These are phyloP conservation scores for Nebria salina DNA, from an alignment of 2,888 invertebrate species.

Conservation along the genomic window DNA sequence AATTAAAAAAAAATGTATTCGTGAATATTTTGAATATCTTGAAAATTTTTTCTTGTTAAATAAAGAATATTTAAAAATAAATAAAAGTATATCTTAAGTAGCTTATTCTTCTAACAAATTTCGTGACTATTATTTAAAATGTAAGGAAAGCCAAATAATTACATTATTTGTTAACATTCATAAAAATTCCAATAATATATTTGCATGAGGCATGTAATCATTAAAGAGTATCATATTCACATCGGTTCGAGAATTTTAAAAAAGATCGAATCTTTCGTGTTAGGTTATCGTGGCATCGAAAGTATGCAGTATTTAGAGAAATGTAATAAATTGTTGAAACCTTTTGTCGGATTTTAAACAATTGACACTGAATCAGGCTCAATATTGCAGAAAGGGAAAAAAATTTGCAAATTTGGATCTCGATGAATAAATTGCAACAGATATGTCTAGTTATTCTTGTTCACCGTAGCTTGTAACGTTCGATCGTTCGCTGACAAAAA, in stretches of 20 bases:
- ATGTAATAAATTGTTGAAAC: neutral
- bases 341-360: neutral
- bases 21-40: too few species aligned
- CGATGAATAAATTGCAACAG: neutral
- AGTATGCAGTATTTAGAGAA: neutral
- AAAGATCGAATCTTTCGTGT: neutral
- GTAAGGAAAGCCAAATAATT: too few species aligned
- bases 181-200: too few species aligned
- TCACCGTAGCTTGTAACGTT: neutral
- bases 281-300: neutral
- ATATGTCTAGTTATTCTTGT: neutral
- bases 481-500: neutral
- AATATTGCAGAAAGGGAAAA: neutral
- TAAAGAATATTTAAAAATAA: too few species aligned
- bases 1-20: too few species aligned
- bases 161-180: too few species aligned
- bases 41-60: too few species aligned
- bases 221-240: too few species aligned
- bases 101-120: too few species aligned
- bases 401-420: neutral
- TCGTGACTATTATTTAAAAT: too few species aligned
- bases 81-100: too few species aligned
- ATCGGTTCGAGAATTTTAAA: neutral
- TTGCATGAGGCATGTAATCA: too few species aligned
- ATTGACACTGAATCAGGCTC: neutral